Base-by-base conservation (phyloP, 30 jellyfish, hydroid and myxozoan genomes). In the Cassiopea andromeda region DNA sequence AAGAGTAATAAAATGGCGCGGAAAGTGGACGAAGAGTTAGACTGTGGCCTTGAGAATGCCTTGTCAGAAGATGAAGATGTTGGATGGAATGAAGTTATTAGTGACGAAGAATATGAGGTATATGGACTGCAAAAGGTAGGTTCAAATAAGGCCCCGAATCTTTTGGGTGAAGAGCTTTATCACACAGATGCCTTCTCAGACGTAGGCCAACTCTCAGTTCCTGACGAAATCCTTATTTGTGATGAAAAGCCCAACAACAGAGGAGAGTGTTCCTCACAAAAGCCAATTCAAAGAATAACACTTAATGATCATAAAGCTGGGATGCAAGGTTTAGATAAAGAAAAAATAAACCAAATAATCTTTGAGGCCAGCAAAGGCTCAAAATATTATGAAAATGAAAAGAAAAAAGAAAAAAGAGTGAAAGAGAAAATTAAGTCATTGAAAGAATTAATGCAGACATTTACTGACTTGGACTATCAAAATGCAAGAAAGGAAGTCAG, bases 301-400 rank as follows among this genome's bases (percentile, higher is more conserved):
- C 75, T 96, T 58, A 96, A 96, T 77, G 98, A 96, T 81, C 93
- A 92, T 46, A 96, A 96, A 80, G 99, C 99, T 2, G 99, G 99
- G 10, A 96, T 96, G 99, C 77, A 82, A 67, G 98, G 94, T 61
- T 84, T 96, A 2, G 98, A 96, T 73, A 96, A 96, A 68, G 99
- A 96, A 69, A 91, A 78, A 78, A 96, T 96, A 0, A 96, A 96
- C 43, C 64, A 85, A 48, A 84, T 96, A 48, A 96, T 96, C 27
- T 89, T 92, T 81, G 99, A 96, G 64, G 98, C 97, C 49, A 96
- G 99, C 90, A 96, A 92, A 60, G 99, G 98, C 27, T 96, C 99
- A 46, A 92, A 77, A 61, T 96, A 76, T 85, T 96, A 87, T 89
- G 98, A 91, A 77, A 96, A 96, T 80, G 99, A 96, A 78, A 87